Base-by-base conservation (phyloP, 37 sponge, comb jelly and placozoan species). In the Chondrosia reniformis region DNA sequence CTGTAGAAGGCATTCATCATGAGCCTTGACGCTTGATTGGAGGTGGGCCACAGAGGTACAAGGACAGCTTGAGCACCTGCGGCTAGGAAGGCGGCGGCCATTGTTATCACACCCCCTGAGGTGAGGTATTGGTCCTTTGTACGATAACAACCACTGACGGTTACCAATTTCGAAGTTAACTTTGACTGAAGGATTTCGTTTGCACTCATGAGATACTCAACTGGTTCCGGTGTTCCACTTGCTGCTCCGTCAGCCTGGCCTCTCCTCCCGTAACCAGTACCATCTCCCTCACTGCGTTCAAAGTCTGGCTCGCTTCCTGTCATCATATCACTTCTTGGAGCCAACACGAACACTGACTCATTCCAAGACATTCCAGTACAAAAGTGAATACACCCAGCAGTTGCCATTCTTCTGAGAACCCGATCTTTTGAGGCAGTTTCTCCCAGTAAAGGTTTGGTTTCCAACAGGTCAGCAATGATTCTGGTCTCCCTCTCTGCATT, bases 1-100 rank as follows among this genome's bases (percentile, higher is more conserved):
- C 83, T 88, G 80, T 90, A 96, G 82, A 96, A 90, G 32, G 91
- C 91, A 46, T 79, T 89, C 88, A 96, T 90, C 87, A 96, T 82
- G 21, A 90, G 88, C 10, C 91, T 55, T 0, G 88, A 87, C 17
- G 89, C 83, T 44, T 93, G 85, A 56, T 80, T 78, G 64, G 86
- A 67, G 41, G 84, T 31, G 30, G 97, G 88, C 97, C 97, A 96
- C 15, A 93, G 79, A 28, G 97, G 91, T 7, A 93, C 84, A 19
- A 96, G 46, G 3, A 96, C 91, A 37, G 82, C 83, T 69, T 90
- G 73, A 1, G 83, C 97, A 0, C 97, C 97, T 55, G 83, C 82
- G 30, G 88, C 82, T 10, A 93, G 81, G 80, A 96, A 74, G 40
- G 85, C 83, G 44, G 82, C 88, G 0, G 83, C 86, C 58, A 96